Evolutionary conservation across 2,888 invertebrate species (phyloP).

Genomic region (Sarcophaga subvicina): DNA sequence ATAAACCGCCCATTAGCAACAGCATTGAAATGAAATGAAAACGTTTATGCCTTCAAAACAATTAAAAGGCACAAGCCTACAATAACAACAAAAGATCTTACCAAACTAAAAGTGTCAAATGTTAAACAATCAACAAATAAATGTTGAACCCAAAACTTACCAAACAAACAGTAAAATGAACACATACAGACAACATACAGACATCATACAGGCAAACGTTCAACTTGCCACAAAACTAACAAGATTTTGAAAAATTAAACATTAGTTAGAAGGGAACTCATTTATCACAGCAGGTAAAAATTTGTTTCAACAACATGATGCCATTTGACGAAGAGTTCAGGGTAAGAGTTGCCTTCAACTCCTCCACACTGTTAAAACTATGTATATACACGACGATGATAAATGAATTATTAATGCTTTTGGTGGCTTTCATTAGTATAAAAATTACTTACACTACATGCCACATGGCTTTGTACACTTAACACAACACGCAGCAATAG

Average conservation of each 20-base stretch:
- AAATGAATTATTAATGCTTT: conserved; percentile 33
- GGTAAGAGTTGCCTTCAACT: conserved; percentile 14
- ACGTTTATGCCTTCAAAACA: conserved; percentile 48
- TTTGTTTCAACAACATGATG: conserved; percentile 46
- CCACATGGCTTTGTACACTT: background rate
- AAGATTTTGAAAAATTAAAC: conserved; percentile 44
- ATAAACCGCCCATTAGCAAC: conserved; percentile 65
- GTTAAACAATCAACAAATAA: conserved; percentile 63
- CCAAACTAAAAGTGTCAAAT: conserved; percentile 64
- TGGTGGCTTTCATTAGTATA: conserved; percentile 17
- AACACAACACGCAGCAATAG: background rate
- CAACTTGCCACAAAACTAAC: conserved; percentile 31
- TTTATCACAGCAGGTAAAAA: conserved; percentile 67
- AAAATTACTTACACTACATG: conserved; percentile 23
- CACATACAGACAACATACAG: background rate
- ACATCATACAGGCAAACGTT: conserved; percentile 6
- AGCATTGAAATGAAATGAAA: conserved; percentile 44
- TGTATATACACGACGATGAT: background rate
- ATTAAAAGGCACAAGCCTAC: conserved; percentile 59
- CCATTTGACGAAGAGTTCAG: conserved; percentile 12
- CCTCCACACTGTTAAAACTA: background rate
- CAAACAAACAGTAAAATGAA: background rate
- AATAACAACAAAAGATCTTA: conserved; percentile 40
- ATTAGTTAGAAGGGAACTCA: conserved; percentile 43
- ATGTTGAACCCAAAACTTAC: conserved; percentile 33